A percentile compares a stretch with the other conserved stretches of the same genome.
These are phyloP conservation scores for Pristionchus mayeri DNA, from an alignment of 2,888 invertebrate genomes.

Conservation along the genomic window DNA sequence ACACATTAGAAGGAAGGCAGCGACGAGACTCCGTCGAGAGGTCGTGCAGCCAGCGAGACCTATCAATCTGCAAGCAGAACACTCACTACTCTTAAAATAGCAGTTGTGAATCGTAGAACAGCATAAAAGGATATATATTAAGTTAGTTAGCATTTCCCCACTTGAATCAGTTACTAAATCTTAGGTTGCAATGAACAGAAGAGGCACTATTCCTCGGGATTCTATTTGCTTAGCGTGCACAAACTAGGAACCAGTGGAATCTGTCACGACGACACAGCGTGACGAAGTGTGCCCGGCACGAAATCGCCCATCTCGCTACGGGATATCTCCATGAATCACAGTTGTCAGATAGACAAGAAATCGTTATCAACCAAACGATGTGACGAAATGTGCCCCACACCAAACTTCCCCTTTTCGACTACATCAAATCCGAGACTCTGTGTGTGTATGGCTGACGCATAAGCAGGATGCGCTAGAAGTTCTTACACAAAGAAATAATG, in stretches of 20 bases:
- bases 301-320: background rate
- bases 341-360: background rate
- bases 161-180: too few species aligned
- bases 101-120: too few species aligned
- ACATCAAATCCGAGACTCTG: too few species aligned
- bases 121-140: too few species aligned
- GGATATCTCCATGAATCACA: background rate
- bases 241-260: conserved; percentile 25
- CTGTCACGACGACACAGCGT: background rate
- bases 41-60: conserved; percentile 71
- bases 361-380: too few species aligned
- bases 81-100: too few species aligned
- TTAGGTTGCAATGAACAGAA: background rate
- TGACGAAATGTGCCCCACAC: background rate
- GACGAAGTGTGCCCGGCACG: background rate
- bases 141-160: too few species aligned
- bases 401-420: too few species aligned
- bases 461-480: too few species aligned
- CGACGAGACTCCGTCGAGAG: conserved; percentile 70
- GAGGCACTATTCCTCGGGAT: background rate
- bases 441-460: too few species aligned
- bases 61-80: conserved; percentile 57
- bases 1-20: conserved; percentile 70
- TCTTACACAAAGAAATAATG: too few species aligned
- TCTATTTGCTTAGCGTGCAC: conserved; percentile 14